Evolutionary conservation across 2,888 invertebrate genomes (phyloP), one percentile per base, ranked within the genome.

Genomic region (Paralinhomoeus sp.): DNA sequence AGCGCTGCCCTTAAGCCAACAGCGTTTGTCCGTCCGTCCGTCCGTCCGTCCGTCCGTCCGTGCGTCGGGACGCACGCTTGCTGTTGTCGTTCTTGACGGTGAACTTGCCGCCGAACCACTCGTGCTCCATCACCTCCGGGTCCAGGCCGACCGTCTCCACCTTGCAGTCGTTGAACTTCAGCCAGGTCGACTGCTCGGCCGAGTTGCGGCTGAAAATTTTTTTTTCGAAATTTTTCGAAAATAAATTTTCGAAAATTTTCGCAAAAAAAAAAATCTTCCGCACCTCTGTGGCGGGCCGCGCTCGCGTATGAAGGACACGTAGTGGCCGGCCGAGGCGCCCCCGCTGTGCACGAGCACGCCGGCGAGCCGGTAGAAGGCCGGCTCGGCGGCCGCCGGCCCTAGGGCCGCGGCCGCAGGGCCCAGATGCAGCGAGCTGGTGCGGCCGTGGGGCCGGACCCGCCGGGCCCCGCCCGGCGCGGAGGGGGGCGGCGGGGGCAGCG

Each of bases 341-440:
- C 70, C 70, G 52, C 67, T 69, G 54, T 70, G 70, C 2, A 71
- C 69, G 21, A 69, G 64, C 39, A 69, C 63, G 5, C 70, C 70
- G 20, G 68, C 68, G 41, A 70, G 57, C 50, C 68, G 67, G 53
- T 69, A 70, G 15, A 53, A 46, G 37, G 47, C 47, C 46, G 15
- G 31, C 31, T 7, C 31, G 36, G 18, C 36, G 5, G 36, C 15
- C 15, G 13, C 36, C 15, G 5, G 15, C 18, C 15, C 15, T 36
- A 7, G 15, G n/a, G 15, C n/a, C 18, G 7, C 15, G 15, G 18
- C 18, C 36, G 18, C n/a, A 13, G 15, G 7, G 36, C 18, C 36
- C 36, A 18, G 7, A n/a, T 36, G 15, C 36, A 36, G 15, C 18
- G 35, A 5, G 24, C 39, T 24, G 24, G 22, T 24, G 39, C 39